Evolutionary conservation across 2,113 vertebrate species (phyloP), one percentile per base, ranked within the genome.

Genomic region (Pachypanchax playfairii): DNA sequence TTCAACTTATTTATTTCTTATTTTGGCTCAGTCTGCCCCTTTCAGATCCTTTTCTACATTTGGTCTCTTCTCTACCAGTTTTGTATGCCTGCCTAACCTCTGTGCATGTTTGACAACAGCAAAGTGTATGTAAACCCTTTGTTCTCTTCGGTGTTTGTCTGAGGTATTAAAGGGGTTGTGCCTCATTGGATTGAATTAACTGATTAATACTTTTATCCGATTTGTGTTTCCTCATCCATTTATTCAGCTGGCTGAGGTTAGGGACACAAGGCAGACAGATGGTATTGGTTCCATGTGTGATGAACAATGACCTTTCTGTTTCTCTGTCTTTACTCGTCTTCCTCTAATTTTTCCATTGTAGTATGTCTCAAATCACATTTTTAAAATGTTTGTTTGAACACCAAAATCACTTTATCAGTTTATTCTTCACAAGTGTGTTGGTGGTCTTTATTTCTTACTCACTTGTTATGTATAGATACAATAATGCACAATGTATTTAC

Each of bases 161-260:
- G 80, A 88, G 83, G 89, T 83, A 87, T 91, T 93, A 90, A 73
- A 20, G 57, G 55, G 59, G 69, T 83, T 82, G 85, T 85, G 83
- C 84, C 77, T 87, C 86, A 82, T 89, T 87, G 86, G 87, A 85
- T 88, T 60, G 82, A 90, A 89, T 91, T 90, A 89, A 90, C 91
- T 91, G 84, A 92, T 91, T 84, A 88, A 89, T 91, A 86, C 86
- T 87, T 90, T 90, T 83, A 90, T 92, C 87, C 88, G 91, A 91
- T 93, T 91, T 92, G 85, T 89, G 88, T 75, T 87, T 83, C 85
- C 87, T 91, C 88, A 91, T 91, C 88, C 90, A 91, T 87, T 89
- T 91, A 91, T 92, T 91, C 89, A 90, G 84, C 85, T 85, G 77
- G 68, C 80, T 67, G 77, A 71, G 75, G 83, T 84, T 76, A 60